Base-by-base conservation (phyloP, 2,888 invertebrate species). In the Alcis repandata region DNA sequence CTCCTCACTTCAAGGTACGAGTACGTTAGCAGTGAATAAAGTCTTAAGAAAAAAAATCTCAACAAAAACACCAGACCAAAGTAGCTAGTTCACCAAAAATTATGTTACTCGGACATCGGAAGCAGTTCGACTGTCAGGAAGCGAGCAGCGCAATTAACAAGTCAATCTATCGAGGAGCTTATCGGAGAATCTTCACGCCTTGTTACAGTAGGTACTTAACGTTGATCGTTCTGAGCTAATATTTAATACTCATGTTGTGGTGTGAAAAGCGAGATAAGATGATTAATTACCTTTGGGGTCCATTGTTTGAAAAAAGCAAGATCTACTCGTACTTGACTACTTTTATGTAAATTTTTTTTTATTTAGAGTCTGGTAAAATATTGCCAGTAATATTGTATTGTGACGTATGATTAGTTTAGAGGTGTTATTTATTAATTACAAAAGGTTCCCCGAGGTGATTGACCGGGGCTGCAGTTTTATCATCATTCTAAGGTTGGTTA, bases 291-390 rank as follows among this genome's bases (percentile, higher is more conserved):
- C 40, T 62, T 56, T 56, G 36, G 58, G 61, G 63, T 59, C 51
- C 57, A 73, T 74, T 74, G 71, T 77, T 73, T 68, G 33, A 49
- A 54, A 48, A 48, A 38, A 57, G 53, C 52, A 43, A 56, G 48
- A 63, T 48, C 1, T 6, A 15, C 1, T 41, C 7, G 36, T 38
- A 1, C 3, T 38, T 11, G 10, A 17, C 40, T 8, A n/a, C n/a
- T n/a, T n/a, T n/a, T n/a, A n/a, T n/a, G n/a, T n/a, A n/a, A n/a
- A n/a, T n/a, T n/a, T n/a, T n/a, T n/a, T n/a, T n/a, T n/a, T n/a
- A n/a, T n/a, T n/a, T n/a, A n/a, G n/a, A n/a, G n/a, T n/a, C n/a
- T n/a, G n/a, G n/a, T n/a, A n/a, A n/a, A n/a, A n/a, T n/a, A n/a
- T n/a, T n/a, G n/a, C n/a, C n/a, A n/a, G n/a, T n/a, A n/a, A n/a